A percentile compares a stretch with the other conserved stretches of the same genome.
These are phyloP conservation scores for Megamerina dolium DNA, from an alignment of 2,888 invertebrate species.

Conservation along the genomic window DNA sequence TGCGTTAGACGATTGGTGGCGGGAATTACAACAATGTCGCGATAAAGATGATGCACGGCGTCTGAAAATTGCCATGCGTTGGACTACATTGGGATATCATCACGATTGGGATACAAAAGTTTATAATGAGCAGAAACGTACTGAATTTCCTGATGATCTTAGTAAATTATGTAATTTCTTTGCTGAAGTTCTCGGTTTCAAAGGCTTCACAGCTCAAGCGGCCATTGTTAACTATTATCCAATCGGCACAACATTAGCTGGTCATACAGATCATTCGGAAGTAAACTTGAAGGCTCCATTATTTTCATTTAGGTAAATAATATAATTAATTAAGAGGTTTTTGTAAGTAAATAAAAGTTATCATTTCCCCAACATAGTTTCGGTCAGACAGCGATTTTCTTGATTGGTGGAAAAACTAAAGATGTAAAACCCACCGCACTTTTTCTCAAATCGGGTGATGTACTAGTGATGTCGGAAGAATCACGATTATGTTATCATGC, in stretches of 20 bases:
- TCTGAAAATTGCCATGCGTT: conserved; percentile 59
- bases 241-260: conserved; percentile 83
- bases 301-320: conserved; percentile 73
- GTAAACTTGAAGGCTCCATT: conserved; percentile 77
- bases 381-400: conserved; percentile 90
- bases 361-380: conserved; percentile 62
- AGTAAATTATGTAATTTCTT: conserved; percentile 59
- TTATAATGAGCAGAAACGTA: conserved; percentile 63
- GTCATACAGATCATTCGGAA: conserved; percentile 95
- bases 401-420: conserved; percentile 76
- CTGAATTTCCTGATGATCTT: conserved; percentile 70
- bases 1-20: conserved; percentile 58
- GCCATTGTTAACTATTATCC: conserved; percentile 96
- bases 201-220: conserved; percentile 73
- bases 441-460: conserved; percentile 80
- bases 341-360: not conserved
- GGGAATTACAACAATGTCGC: conserved; percentile 45
- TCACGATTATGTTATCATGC: conserved; percentile 89
- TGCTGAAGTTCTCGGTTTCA: conserved; percentile 53
- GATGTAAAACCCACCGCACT: conserved; percentile 64
- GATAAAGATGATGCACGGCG: conserved; percentile 30
- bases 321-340: not conserved
- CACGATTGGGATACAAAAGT: conserved; percentile 97
- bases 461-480: conserved; percentile 81
- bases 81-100: conserved; percentile 96